Percentiles rank a stretch among this genome's conserved stretches.
Conservation (phyloP, 2,113 vertebrate genomes). For the Ptilonorhynchus violaceus region DNA sequence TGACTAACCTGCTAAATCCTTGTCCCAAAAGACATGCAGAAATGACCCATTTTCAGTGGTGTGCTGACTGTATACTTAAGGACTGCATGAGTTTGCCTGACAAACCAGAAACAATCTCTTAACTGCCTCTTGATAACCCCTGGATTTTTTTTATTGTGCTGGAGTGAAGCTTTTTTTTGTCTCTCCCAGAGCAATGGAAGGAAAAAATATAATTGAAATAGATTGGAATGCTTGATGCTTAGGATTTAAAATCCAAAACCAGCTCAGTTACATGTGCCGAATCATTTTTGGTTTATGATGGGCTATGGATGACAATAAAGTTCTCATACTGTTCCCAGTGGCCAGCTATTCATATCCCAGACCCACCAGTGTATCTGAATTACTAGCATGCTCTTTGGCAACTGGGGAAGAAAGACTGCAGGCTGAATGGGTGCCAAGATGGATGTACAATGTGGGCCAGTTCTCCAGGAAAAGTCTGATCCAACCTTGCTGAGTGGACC, state of each 20-base stretch:
- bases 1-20: conserved; percentile 28
- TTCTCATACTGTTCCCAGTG: conserved; percentile 9
- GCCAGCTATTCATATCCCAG: conserved; percentile 31
- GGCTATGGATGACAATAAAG: conserved; percentile 21
- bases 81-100: not conserved
- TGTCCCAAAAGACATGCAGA: conserved; percentile 5
- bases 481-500: not conserved
- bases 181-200: not conserved
- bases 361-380: conserved; percentile 10
- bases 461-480: not conserved
- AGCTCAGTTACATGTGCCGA: conserved; percentile 1
- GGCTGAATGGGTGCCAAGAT: not conserved
- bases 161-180: not conserved
- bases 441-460: not conserved
- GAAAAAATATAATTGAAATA: not conserved
- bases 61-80: not conserved
- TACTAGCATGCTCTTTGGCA: conserved; percentile 6
- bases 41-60: conserved; percentile 26
- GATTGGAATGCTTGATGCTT: not conserved
- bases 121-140: conserved; percentile 2
- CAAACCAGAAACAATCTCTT: not conserved
- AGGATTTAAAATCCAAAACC: not conserved
- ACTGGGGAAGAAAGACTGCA: not conserved
- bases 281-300: conserved; percentile 27
- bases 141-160: not conserved